Evolutionary conservation across 35 echinoderm and acorn worm genomes (phyloP).

Genomic region (Diadema setosum): DNA sequence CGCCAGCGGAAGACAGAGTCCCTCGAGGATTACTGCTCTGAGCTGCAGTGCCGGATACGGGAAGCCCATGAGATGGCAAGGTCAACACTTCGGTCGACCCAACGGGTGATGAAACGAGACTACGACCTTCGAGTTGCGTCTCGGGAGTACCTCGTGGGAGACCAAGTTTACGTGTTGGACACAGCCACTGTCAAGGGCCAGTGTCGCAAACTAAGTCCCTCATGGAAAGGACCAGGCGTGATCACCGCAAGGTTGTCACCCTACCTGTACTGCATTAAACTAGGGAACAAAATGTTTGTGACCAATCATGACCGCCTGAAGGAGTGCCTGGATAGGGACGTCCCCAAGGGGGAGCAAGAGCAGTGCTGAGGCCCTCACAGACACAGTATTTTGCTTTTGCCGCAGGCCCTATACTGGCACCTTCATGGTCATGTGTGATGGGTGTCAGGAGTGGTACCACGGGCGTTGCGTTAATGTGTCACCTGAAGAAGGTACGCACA

Average conservation of each 20-base stretch:
- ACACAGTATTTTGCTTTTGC: not conserved
- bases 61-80: too few relatives aligned
- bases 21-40: too few relatives aligned
- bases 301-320: slow-evolving; percentile 27
- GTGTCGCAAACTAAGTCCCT: not conserved
- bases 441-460: too few relatives aligned
- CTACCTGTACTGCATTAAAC: slow-evolving; percentile 7
- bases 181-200: not conserved
- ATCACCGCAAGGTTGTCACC: not conserved
- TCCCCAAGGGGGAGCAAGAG: not conserved
- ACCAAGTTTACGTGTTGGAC: not conserved
- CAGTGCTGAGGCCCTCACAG: not conserved
- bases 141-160: not conserved
- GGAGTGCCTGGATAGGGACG: not conserved
- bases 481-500: too few relatives aligned
- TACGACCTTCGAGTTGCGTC: not conserved
- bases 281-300: not conserved
- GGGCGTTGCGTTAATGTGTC: too few relatives aligned
- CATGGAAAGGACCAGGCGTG: not conserved
- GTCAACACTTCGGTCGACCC: not conserved
- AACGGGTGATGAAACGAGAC: not conserved
- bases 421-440: not conserved
- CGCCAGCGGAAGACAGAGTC: too few relatives aligned
- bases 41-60: too few relatives aligned
- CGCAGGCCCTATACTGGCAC: not conserved